Evolutionary conservation across 2,113 vertebrate species (phyloP).

Genomic region (Origma solitaria): DNA sequence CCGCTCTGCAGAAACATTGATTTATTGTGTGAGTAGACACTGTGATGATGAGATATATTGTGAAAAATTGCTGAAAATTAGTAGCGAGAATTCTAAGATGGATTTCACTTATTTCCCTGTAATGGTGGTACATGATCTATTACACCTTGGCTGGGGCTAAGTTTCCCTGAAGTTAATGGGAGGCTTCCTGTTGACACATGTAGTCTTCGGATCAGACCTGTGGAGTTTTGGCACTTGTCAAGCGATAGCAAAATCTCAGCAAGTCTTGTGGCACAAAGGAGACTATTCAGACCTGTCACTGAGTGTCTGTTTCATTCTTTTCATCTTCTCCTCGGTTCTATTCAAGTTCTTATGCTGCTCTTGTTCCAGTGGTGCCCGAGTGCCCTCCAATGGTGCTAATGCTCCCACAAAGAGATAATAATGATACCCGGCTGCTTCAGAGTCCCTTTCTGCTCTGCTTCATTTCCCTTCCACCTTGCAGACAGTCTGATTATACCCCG

Average conservation of each 20-base stretch:
- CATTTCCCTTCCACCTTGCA: slow-evolving; percentile 45
- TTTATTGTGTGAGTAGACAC: slow-evolving; percentile 21
- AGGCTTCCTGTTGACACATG: slow-evolving; percentile 50
- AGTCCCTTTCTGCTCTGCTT: slow-evolving; percentile 46
- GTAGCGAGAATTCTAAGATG: background rate
- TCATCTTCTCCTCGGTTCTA: slow-evolving; percentile 19
- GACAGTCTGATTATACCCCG: slow-evolving; percentile 11
- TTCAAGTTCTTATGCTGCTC: slow-evolving; percentile 35
- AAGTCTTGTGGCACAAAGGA: slow-evolving; percentile 38
- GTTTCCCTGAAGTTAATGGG: slow-evolving; percentile 41
- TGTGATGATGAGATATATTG: slow-evolving; percentile 13
- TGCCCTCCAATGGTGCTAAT: slow-evolving; percentile 61
- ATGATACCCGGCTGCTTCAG: slow-evolving; percentile 37
- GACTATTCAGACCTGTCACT: slow-evolving; percentile 37
- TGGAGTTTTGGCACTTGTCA: slow-evolving; percentile 46
- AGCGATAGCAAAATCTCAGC: slow-evolving; percentile 31
- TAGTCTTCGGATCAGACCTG: slow-evolving; percentile 27
- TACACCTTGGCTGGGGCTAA: slow-evolving; percentile 2
- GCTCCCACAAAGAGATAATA: slow-evolving; percentile 57
- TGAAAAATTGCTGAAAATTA: slow-evolving; percentile 26
- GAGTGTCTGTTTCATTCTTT: slow-evolving; percentile 11
- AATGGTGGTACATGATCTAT: background rate
- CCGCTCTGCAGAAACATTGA: background rate
- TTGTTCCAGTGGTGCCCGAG: slow-evolving; percentile 60
- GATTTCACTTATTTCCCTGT: background rate